A percentile compares a stretch with the other conserved stretches of the same genome.
Conservation (phyloP, 2,113 vertebrate genomes). For the Tringa solitaria region DNA sequence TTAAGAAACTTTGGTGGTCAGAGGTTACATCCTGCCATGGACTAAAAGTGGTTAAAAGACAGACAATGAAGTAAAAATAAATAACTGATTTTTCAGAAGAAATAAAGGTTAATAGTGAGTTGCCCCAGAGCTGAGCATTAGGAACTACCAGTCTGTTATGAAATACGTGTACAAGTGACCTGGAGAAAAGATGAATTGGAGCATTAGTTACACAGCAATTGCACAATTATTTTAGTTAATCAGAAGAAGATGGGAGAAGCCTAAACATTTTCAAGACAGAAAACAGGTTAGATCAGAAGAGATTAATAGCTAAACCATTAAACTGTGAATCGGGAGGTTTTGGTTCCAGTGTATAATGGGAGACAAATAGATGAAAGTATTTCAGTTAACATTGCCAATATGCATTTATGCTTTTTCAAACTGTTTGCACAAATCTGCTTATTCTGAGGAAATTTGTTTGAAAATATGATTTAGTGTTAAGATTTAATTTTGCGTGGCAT, state of each 20-base stretch:
- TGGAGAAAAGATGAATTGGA: not conserved
- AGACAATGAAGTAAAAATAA: constrained; percentile 29
- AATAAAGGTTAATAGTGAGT: not conserved
- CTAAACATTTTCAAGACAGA: not conserved
- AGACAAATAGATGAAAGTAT: not conserved
- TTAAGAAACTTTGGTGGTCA: not conserved
- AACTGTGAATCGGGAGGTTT: not conserved
- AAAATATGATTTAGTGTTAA: not conserved
- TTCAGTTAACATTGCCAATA: not conserved
- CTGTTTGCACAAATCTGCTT: not conserved
- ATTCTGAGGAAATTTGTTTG: not conserved
- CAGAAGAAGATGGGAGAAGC: not conserved
- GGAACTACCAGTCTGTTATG: not conserved
- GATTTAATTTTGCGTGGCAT: not conserved
- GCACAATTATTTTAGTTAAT: not conserved
- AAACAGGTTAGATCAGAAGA: not conserved
- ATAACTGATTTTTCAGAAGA: constrained; percentile 10
- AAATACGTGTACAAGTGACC: not conserved
- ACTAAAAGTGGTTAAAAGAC: constrained; percentile 7
- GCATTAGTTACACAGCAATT: not conserved
- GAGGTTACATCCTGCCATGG: not conserved
- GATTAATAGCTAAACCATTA: not conserved
- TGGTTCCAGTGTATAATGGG: not conserved
- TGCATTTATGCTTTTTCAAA: not conserved
- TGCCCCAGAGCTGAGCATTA: not conserved